Base-by-base conservation (phyloP, 1,140 invertebrate species). In the Heliothis subflexa region DNA sequence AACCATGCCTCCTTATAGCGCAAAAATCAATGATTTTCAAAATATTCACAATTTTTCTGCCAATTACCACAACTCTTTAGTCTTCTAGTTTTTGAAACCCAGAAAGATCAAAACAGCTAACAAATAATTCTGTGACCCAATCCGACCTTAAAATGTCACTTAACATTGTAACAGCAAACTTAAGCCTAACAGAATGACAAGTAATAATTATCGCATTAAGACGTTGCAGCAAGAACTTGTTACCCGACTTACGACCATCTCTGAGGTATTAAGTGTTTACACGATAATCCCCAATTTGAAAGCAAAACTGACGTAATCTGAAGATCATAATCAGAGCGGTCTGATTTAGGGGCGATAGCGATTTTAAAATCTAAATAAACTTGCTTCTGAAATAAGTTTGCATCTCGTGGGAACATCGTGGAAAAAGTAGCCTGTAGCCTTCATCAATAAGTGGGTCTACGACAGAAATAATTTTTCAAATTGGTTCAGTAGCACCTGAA, bases 261-360 rank as follows among this genome's bases (percentile, higher is more conserved):
- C 16, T 13, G 57, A 78, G 70, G 77, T 71, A 72, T 78, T 78
- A 78, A 78, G 77, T 62, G 77, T 78, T 78, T 78, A 78, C 57
- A 52, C 45, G 47, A n/a, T 78, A 78, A 78, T 78, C 77, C 59
- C 16, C 28, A 12, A 54, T 78, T 72, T 72, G 50, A 78, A 72
- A 59, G 68, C 68, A 71, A 45, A 71, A 70, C 54, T 78, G 77
- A 78, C 70, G 77, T 73, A 78, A 78, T 70, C 77, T 40, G 33
- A 33, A 62, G 68, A 62, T 72, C 73, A 50, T 75, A 75, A 75
- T 75, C 59, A 75, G 40, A 5, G 33, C 11, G 55, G 47, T 45
- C 1, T 45, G 52, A 62, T n/a, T 64, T n/a, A 40, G 0, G 12
- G 45, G 70, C 28, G 47, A 3, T 4, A 54, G 59, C 68, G 47